Evolutionary conservation across 2,888 invertebrate species (phyloP), one percentile per base, ranked within the genome.

Genomic region (Orgyia antiqua): DNA sequence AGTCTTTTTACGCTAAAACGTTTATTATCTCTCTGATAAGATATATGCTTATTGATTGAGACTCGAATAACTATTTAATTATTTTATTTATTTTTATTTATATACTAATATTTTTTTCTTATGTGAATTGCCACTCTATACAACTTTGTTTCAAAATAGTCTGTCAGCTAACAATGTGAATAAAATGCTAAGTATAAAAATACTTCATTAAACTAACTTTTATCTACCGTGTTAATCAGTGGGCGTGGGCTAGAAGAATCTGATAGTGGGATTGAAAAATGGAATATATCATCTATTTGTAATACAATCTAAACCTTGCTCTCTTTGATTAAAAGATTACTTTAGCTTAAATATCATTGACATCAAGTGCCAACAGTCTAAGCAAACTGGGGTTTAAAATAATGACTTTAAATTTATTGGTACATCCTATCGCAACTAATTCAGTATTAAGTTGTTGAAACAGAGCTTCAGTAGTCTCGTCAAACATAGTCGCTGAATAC

Each of bases 171-270:
- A 79, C 77, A 75, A 71, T 74, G 73, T 75, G 68, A 78, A 77
- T n/a, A 78, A 75, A 75, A 74, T 68, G 60, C 57, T 63, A 63
- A 68, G 59, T 71, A 71, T 70, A 77, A 79, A 78, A 79, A 78
- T 77, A 69, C 75, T 77, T 74, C 68, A 76, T 80, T 78, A 79
- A 67, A 68, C 65, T 62, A 63, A 64, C 55, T 66, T 72, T 75
- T 80, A 82, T 82, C 82, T 71, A 31, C 50, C 58, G 62, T 68
- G 74, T 73, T 76, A 74, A 82, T 82, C 82, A 74, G 66, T 71
- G 75, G 82, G 82, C 77, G 82, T 68, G 62, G 66, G 59, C 70
- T 71, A 75, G 68, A 68, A 64, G 67, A 74, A 66, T 63, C 58
- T 50, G 51, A 56, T 55, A 44, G 49, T 38, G 38, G 29, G 35